These are phyloP conservation scores for Fissipunctia ypsillon DNA, from an alignment of 2,888 invertebrate genomes.

Conservation along the genomic window DNA sequence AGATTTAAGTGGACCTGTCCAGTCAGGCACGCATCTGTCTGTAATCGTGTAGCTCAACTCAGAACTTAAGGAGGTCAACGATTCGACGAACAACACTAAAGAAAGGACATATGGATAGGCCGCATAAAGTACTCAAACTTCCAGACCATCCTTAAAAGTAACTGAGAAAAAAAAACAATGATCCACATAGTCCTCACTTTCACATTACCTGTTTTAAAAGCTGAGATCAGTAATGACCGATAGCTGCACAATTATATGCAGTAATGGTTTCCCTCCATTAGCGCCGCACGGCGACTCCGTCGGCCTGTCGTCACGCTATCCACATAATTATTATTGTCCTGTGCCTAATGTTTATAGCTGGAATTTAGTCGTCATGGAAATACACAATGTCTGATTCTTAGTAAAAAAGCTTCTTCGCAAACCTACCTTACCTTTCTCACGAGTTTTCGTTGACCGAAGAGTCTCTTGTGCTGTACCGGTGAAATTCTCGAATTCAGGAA, in stretches of 20 bases:
- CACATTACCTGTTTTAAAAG: conserved; percentile 42
- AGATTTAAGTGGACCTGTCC: too few species aligned
- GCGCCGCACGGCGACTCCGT: conserved; percentile 33
- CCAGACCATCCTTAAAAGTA: too few species aligned
- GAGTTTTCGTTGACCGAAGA: background rate
- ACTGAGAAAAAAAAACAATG: background rate
- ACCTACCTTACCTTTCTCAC: background rate
- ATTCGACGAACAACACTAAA: too few species aligned
- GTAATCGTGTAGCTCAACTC: too few species aligned
- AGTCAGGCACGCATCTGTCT: too few species aligned
- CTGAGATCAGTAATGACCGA: conserved; percentile 47
- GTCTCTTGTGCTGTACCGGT: background rate
- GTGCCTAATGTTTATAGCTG: conserved; percentile 7
- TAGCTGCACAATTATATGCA: conserved; percentile 63
- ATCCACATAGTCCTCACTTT: too few species aligned
- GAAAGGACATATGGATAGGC: too few species aligned
- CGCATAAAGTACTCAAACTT: too few species aligned
- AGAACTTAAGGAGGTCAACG: too few species aligned
- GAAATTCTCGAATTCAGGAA: background rate
- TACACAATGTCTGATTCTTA: background rate
- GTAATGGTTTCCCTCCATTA: conserved; percentile 76
- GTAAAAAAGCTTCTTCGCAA: background rate
- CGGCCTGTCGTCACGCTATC: conserved; percentile 67
- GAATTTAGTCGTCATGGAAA: background rate
- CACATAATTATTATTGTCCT: conserved; percentile 37